phyloP scores from a whole-genome alignment of 2,888 invertebrate genomes.

The Troides oblongomaculatus region DNA sequence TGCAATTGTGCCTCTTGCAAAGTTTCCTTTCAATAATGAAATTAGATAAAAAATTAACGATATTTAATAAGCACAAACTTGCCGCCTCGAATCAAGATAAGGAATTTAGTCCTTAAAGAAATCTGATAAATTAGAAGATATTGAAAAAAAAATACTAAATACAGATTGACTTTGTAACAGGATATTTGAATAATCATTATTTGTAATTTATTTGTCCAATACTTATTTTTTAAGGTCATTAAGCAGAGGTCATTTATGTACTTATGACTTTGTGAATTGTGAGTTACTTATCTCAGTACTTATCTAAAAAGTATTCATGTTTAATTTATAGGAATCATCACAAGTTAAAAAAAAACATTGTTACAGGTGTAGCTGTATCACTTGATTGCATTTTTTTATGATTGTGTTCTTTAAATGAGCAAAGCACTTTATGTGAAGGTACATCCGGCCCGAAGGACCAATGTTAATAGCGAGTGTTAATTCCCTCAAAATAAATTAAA shows the following conservation, averaged over 20 bases:
- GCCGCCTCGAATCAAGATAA: not conserved
- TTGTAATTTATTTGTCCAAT: not conserved
- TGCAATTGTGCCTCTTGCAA: not conserved
- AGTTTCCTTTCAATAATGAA: conserved; percentile 4
- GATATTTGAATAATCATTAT: not conserved
- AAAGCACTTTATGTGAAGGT: too few relatives aligned
- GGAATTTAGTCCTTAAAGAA: not conserved
- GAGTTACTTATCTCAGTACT: conserved; percentile 10
- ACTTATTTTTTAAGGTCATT: conserved; percentile 5
- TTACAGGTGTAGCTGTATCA: too few relatives aligned
- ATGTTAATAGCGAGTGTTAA: too few relatives aligned
- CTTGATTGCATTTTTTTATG: too few relatives aligned
- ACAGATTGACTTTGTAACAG: not conserved
- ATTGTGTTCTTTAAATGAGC: too few relatives aligned
- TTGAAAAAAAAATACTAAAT: not conserved
- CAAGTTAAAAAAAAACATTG: too few relatives aligned
- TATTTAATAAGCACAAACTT: not conserved
- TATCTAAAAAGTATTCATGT: conserved; percentile 5
- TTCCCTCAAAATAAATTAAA: not conserved
- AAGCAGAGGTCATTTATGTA: conserved; percentile 2
- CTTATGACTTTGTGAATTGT: conserved; percentile 1
- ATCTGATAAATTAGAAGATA: not conserved
- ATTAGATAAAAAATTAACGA: not conserved
- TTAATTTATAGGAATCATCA: too few relatives aligned
- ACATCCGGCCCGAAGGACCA: too few relatives aligned